Base-by-base conservation (phyloP, 1,140 invertebrate species). In the Octopus bimaculoides region DNA sequence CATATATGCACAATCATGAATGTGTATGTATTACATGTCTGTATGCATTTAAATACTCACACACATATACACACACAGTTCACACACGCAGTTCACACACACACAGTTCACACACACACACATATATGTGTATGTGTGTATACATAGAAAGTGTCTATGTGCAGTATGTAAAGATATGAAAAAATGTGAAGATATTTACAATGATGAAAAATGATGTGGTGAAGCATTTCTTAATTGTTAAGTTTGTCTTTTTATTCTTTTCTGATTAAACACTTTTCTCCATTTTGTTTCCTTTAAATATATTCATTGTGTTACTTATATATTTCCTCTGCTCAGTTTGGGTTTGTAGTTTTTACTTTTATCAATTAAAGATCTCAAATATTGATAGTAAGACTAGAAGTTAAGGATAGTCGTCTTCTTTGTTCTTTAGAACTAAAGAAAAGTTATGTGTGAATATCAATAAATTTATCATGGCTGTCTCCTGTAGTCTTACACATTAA, bases 101-200 rank as follows among this genome's bases (percentile, higher is more conserved):
- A 79, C 74, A 79, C 61, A 41, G 26, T 41, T 41, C 78, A 79
- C 54, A 79, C 69, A 74, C 55, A 73, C 69, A 74, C 74, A 7
- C 20, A 7, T 4, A n/a, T 9, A 78, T 3, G 26, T 78, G 55
- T 9, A 71, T 66, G 41, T 69, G 41, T 53, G 9, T 69, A n/a
- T 26, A 52, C 56, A 17, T 69, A 26, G 7, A 26, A 78, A 52
- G 41, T 55, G 41, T 74, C 53, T 56, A 55, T 75, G 56, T 71
- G 26, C 52, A 55, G 69, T 74, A 52, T 79, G 52, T 75, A 26
- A 17, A 75, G 53, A 71, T 17, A 52, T 75, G 12, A 53, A 54
- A 55, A 17, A 17, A 26, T n/a, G 78, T n/a, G 52, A 26, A 52
- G 17, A 17, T 66, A 56, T 73, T 79, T 54, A 66, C 79, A 54